A percentile compares a stretch with the other conserved stretches of the same genome.
phyloP scores from a whole-genome alignment of 2,888 invertebrate species.

The Coremacera marginata region DNA sequence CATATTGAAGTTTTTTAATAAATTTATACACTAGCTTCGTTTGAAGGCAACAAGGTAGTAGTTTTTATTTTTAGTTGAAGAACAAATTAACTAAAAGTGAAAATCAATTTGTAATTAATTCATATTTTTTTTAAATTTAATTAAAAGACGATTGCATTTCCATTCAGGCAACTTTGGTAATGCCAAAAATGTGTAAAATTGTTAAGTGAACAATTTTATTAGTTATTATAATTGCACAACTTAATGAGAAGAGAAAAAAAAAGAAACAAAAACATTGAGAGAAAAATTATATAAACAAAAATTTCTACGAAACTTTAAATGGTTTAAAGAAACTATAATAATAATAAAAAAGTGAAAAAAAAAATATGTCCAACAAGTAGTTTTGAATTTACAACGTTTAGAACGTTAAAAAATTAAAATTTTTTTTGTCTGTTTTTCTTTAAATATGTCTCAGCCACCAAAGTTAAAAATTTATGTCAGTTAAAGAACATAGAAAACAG shows the following conservation, averaged over 20 bases:
- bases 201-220: conserved; percentile 2
- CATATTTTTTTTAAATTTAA: conserved; percentile 23
- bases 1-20: conserved; percentile 36
- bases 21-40: conserved; percentile 62
- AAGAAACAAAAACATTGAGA: background rate
- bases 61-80: conserved; percentile 42
- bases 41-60: conserved; percentile 67
- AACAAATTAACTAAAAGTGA: conserved; percentile 41
- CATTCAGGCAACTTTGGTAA: conserved; percentile 58
- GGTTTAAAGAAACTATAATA: background rate
- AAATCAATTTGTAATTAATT: conserved; percentile 14
- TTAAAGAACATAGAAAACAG: conserved; percentile 34
- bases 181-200: conserved; percentile 30
- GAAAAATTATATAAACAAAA: conserved; percentile 40
- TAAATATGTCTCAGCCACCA: background rate
- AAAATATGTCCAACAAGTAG: conserved; percentile 12
- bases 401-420: conserved; percentile 26
- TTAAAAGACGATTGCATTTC: conserved; percentile 32
- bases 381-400: conserved; percentile 33
- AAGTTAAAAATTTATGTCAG: conserved; percentile 34
- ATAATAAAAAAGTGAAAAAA: conserved; percentile 11
- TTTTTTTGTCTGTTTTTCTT: conserved; percentile 9
- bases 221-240: conserved; percentile 35
- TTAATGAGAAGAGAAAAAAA: conserved; percentile 18
- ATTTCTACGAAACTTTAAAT: conserved; percentile 29